Conservation (phyloP, 2,113 vertebrate species). For the Dasyprocta punctata region DNA sequence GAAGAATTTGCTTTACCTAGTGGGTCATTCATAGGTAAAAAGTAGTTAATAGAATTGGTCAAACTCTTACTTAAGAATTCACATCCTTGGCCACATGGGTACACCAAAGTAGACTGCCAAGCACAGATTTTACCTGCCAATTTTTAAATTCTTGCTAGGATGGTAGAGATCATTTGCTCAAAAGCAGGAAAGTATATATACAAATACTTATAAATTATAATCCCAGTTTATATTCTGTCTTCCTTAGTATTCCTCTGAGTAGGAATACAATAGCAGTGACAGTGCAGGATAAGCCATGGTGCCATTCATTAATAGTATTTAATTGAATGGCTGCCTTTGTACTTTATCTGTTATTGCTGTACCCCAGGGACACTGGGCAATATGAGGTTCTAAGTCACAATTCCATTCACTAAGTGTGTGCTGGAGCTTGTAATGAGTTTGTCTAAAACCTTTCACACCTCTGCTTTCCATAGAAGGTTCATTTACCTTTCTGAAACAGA, state of each 20-base stretch:
- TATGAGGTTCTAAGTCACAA: slow-evolving; percentile 82
- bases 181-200: not conserved
- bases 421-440: slow-evolving; percentile 88
- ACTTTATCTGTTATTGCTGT: slow-evolving; percentile 66
- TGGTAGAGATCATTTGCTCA: not conserved
- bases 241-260: not conserved
- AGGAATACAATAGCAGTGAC: not conserved
- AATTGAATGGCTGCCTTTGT: slow-evolving; percentile 73
- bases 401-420: slow-evolving; percentile 85
- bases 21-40: not conserved
- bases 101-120: not conserved
- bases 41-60: not conserved
- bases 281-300: not conserved
- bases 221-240: not conserved
- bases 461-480: slow-evolving; percentile 87
- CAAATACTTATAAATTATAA: not conserved
- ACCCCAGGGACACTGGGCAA: slow-evolving; percentile 69
- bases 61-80: not conserved
- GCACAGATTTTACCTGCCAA: not conserved
- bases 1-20: not conserved
- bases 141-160: not conserved
- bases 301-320: slow-evolving; percentile 63
- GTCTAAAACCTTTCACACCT: slow-evolving; percentile 88
- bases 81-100: not conserved
- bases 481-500: slow-evolving; percentile 88